These are phyloP conservation scores for Agrochola circellaris DNA, from an alignment of 2,888 invertebrate species.

Conservation along the genomic window DNA sequence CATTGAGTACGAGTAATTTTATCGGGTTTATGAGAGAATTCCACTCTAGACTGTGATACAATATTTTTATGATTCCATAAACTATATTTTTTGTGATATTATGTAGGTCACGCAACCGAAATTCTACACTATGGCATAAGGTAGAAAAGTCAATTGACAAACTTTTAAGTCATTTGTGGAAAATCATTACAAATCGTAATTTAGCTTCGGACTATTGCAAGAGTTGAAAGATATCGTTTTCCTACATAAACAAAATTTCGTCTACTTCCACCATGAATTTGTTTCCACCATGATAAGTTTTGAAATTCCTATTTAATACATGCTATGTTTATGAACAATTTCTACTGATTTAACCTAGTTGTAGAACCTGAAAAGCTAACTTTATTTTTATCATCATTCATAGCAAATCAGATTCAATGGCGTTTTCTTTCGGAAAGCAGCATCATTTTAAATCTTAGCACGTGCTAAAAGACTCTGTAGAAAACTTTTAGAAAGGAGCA, in stretches of 20 bases:
- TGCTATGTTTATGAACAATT: neutral
- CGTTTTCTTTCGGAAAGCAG: conserved; percentile 25
- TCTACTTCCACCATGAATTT: neutral
- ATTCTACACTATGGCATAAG: neutral
- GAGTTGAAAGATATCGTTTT: neutral
- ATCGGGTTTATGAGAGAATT: conserved; percentile 43
- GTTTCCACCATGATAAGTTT: neutral
- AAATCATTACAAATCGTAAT: no score
- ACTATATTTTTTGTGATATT: conserved; percentile 7
- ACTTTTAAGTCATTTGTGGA: no score
- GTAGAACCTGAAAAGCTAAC: conserved; percentile 8
- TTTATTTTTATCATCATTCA: conserved; percentile 32
- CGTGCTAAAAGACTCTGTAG: conserved; percentile 27
- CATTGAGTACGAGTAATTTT: conserved; percentile 40
- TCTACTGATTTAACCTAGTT: conserved; percentile 13
- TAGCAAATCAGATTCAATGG: conserved; percentile 36
- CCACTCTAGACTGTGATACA: conserved; percentile 28
- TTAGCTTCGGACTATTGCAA: neutral
- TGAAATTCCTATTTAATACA: neutral
- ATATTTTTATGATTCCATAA: conserved; percentile 19
- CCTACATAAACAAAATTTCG: neutral
- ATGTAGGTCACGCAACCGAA: conserved; percentile 7
- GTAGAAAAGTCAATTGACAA: neutral
- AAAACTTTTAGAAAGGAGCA: conserved; percentile 19
- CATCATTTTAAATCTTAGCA: conserved; percentile 24